These are phyloP conservation scores for Acanthococcus lagerstroemiae DNA, from an alignment of 2,888 invertebrate species.

Conservation along the genomic window DNA sequence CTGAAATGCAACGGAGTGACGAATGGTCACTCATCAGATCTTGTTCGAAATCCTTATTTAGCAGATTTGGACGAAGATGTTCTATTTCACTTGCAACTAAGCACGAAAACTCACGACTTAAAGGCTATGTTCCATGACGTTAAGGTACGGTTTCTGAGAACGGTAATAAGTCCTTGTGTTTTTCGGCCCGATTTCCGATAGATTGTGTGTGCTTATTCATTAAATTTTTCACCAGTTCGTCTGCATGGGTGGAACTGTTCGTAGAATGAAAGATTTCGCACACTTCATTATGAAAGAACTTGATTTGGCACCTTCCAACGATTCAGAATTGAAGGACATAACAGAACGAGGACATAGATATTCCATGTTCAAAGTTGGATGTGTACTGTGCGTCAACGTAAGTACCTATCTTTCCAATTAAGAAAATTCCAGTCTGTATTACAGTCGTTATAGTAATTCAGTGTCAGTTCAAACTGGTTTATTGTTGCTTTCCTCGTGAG, in stretches of 20 bases:
- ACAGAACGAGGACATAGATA: conserved; percentile 86
- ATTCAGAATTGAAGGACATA: conserved; percentile 77
- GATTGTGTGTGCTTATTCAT: background rate
- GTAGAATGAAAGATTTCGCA: conserved; percentile 87
- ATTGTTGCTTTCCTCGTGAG: too few relatives aligned
- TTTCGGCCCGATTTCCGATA: background rate
- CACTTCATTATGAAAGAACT: conserved; percentile 82
- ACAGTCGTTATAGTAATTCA: too few relatives aligned
- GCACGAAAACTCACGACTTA: conserved; percentile 80
- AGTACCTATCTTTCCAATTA: conserved; percentile 48
- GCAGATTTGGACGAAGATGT: conserved; percentile 88
- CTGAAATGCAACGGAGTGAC: too few relatives aligned
- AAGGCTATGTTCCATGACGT: conserved; percentile 92
- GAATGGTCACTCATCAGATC: too few relatives aligned
- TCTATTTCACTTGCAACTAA: conserved; percentile 75
- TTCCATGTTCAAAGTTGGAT: conserved; percentile 91
- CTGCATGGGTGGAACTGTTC: conserved; percentile 92
- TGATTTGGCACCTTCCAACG: conserved; percentile 77
- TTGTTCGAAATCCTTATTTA: conserved; percentile 81
- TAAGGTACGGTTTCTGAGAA: conserved; percentile 52
- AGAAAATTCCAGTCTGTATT: too few relatives aligned
- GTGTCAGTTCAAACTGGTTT: too few relatives aligned
- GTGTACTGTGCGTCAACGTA: conserved; percentile 72
- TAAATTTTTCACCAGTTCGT: conserved; percentile 61
- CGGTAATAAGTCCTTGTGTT: background rate